Base-by-base conservation (phyloP, 2,888 invertebrate genomes). In the Brenthis hecate region DNA sequence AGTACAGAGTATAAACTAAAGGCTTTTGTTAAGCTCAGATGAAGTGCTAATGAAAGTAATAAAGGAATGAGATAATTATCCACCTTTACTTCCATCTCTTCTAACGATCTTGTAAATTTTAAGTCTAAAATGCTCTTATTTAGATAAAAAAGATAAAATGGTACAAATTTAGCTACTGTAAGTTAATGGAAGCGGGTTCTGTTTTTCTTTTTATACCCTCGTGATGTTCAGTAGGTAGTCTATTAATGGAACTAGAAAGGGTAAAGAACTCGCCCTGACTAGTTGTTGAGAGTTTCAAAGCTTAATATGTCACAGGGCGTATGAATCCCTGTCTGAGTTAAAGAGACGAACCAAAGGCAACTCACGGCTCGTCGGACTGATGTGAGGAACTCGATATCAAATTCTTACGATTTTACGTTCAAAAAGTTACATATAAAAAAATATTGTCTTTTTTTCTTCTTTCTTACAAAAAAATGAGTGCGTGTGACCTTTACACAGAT, bases 1-100 rank as follows among this genome's bases (percentile, higher is more conserved):
- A 19, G 23, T 55, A 68, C 47, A 16, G 54, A 43, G 60, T 65
- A 51, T 65, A 68, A 71, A 68, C 50, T 65, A 47, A 56, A 68
- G 50, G 32, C 58, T 58, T 65, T 60, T 61, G 66, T 62, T 55
- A 50, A 55, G 32, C 43, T 54, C 19, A 63, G 58, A 62, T 43
- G 58, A 65, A 65, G 58, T 71, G 65, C 68, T 71, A 71, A 71
- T 57, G 71, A 66, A 63, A 65, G 57, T 65, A 65, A 68, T 68
- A 68, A 68, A 68, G 68, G 58, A 68, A 68, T 55, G 63, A 63
- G 62, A 68, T 68, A 68, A 71, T 71, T 71, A 65, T 68, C 54
- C 47, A 63, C 71, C 56, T 68, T 47, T 56, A 62, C 54, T 61
- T 47, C 56, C 13, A 60, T 60, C 60, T 50, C 50, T 28, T 48